A percentile compares a stretch with the other conserved stretches of the same genome.
These are phyloP conservation scores for Rhadinocentrus ornatus DNA, from an alignment of 2,797 vertebrate genomes.

Conservation along the genomic window DNA sequence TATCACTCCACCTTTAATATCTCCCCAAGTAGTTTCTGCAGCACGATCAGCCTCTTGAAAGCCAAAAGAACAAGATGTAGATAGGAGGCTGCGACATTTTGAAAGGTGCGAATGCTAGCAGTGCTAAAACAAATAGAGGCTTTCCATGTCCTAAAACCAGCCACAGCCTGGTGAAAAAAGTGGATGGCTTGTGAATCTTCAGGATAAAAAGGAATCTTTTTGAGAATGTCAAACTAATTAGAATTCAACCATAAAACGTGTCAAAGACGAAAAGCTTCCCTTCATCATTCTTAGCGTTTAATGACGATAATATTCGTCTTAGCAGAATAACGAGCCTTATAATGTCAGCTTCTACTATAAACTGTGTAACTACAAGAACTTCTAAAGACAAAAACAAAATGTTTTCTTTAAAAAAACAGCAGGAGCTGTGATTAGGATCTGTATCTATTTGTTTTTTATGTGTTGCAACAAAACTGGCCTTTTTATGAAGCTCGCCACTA, in stretches of 20 bases:
- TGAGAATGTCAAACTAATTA: neutral
- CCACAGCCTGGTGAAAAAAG: neutral
- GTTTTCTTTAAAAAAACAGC: neutral
- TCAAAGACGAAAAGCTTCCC: neutral
- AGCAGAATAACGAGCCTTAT: neutral
- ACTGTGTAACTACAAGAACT: neutral
- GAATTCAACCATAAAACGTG: neutral
- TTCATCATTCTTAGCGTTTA: neutral
- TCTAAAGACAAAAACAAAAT: neutral
- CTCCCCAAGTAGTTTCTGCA: slow-evolving; percentile 1
- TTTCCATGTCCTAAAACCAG: slow-evolving; percentile 8
- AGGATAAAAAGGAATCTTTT: too few relatives aligned
- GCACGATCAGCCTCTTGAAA: neutral
- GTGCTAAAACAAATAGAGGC: slow-evolving; percentile 7
- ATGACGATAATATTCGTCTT: neutral
- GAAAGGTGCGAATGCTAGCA: neutral
- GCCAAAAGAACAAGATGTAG: too few relatives aligned
- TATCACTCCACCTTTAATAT: slow-evolving; percentile 5
- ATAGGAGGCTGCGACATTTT: neutral
- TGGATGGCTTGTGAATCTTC: neutral
- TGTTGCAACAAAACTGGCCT: neutral
- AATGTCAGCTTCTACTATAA: too few relatives aligned
- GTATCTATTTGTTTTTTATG: neutral
- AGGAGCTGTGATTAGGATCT: too few relatives aligned
- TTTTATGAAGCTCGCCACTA: neutral